Percentiles rank a stretch among this genome's conserved stretches.
Conservation (phyloP, 2,888 invertebrate genomes). For the Cerastis rubricosa region DNA sequence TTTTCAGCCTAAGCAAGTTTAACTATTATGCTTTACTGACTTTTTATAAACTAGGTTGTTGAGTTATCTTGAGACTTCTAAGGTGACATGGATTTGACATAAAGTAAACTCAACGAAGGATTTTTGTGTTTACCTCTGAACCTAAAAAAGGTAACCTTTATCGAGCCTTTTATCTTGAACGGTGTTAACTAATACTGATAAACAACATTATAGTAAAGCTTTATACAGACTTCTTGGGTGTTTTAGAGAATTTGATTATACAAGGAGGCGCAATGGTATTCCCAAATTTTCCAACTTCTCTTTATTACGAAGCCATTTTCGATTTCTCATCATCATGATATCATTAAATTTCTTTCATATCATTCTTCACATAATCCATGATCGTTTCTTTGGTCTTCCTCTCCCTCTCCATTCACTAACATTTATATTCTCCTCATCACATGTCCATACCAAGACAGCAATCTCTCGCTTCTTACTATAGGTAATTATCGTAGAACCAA, state of each 20-base stretch:
- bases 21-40: neutral
- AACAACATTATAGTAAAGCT: neutral
- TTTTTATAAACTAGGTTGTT: neutral
- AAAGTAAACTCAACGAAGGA: neutral
- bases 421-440: too few species aligned
- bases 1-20: neutral
- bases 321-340: too few species aligned
- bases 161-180: slow-evolving; percentile 4
- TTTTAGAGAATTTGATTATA: neutral
- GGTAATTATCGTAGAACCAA: neutral
- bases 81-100: neutral
- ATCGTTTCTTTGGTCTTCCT: too few species aligned
- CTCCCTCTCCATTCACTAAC: too few species aligned
- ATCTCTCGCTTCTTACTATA: too few species aligned
- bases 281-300: neutral
- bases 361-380: too few species aligned
- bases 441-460: too few species aligned
- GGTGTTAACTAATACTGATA: slow-evolving; percentile 11
- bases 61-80: neutral
- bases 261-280: neutral
- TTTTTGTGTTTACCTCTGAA: neutral
- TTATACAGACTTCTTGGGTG: neutral
- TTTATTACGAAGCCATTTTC: neutral
- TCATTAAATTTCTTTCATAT: too few species aligned
- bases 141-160: slow-evolving; percentile 20